Evolutionary conservation across 2,113 vertebrate genomes (phyloP).

Genomic region (Seriola quinqueradiata): DNA sequence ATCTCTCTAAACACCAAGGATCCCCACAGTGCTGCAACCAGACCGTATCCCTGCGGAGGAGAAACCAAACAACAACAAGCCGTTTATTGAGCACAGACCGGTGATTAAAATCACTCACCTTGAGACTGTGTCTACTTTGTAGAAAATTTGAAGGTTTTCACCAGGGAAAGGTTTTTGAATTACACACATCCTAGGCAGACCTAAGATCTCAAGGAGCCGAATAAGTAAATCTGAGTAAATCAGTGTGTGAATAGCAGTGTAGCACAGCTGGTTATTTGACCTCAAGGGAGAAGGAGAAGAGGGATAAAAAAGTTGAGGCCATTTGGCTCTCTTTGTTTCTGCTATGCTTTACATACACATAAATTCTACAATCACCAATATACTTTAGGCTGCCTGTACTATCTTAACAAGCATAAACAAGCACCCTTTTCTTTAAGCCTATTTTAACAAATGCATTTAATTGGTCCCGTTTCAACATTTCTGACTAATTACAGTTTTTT

Average conservation of each 20-base stretch:
- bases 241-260: not conserved
- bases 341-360: not conserved
- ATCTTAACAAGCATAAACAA: too few relatives aligned
- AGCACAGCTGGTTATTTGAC: not conserved
- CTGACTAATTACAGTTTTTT: not conserved
- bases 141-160: not conserved
- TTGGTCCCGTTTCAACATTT: not conserved
- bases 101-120: not conserved
- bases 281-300: not conserved
- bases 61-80: not conserved
- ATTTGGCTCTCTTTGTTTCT: not conserved
- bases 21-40: conserved; percentile 92
- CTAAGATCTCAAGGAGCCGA: not conserved
- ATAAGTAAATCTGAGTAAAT: not conserved
- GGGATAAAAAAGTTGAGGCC: not conserved
- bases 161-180: not conserved
- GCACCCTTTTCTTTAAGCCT: not conserved
- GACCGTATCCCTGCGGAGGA: conserved; percentile 87
- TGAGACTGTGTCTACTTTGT: not conserved
- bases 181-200: not conserved
- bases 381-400: too few relatives aligned
- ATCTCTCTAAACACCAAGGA: conserved; percentile 92
- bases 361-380: not conserved
- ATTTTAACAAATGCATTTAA: not conserved
- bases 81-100: not conserved